These are phyloP conservation scores for Aphodius sticticus DNA, from an alignment of 2,888 invertebrate genomes.

Conservation along the genomic window DNA sequence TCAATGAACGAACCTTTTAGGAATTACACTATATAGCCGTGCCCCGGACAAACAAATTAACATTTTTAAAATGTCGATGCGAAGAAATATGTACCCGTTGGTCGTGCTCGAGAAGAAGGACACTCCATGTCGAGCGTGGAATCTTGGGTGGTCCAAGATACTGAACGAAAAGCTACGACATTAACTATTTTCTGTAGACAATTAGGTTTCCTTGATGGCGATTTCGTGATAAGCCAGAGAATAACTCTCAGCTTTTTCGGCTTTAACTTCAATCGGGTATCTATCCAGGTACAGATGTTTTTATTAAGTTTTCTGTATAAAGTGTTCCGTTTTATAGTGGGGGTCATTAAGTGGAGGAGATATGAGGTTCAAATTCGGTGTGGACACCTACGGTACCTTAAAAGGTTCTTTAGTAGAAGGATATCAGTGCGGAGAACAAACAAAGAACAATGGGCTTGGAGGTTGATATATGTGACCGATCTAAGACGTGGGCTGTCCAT, in stretches of 20 bases:
- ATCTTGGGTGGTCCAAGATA: constrained; percentile 20
- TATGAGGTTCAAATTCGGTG: not conserved
- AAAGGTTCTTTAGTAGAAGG: not conserved
- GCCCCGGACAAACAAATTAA: not conserved
- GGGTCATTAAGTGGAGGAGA: not conserved
- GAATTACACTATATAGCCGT: constrained; percentile 12
- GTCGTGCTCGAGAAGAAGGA: not conserved
- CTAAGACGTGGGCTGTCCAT: not conserved
- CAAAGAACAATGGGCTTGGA: not conserved
- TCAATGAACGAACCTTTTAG: constrained; percentile 19
- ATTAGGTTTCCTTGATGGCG: constrained; percentile 9
- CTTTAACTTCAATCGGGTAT: no score
- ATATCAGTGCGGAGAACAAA: not conserved
- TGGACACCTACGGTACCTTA: not conserved
- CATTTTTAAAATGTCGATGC: constrained; percentile 4
- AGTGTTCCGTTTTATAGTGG: not conserved
- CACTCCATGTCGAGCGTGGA: not conserved
- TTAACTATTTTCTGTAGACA: constrained; percentile 13
- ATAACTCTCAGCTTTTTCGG: not conserved
- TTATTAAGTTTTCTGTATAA: no score
- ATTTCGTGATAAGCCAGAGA: not conserved
- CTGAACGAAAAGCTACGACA: constrained; percentile 18
- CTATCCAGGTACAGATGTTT: no score
- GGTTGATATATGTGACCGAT: not conserved
- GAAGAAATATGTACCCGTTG: constrained; percentile 15